A percentile compares a stretch with the other conserved stretches of the same genome.
phyloP scores from a whole-genome alignment of 2,888 invertebrate species.

The Choreutis nemorana region DNA sequence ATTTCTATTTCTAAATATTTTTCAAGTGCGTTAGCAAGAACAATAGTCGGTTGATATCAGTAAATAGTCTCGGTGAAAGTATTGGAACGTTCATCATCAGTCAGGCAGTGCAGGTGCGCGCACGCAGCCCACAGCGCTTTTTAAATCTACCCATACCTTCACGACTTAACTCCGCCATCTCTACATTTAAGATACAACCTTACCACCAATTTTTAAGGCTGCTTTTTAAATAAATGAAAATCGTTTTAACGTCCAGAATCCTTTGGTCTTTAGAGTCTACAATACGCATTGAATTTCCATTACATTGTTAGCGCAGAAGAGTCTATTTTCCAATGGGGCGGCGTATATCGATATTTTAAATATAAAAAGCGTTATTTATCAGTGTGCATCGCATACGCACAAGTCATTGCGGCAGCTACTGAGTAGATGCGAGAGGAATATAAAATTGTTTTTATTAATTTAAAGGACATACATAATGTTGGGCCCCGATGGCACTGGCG shows the following conservation, averaged over 20 bases:
- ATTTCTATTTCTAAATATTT: no score
- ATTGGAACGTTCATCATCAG: slow-evolving; percentile 31
- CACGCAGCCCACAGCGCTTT: slow-evolving; percentile 18
- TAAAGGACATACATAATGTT: slow-evolving; percentile 8
- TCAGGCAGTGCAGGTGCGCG: slow-evolving; percentile 38
- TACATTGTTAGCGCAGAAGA: no score
- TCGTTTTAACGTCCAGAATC: background rate
- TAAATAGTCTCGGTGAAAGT: slow-evolving; percentile 24
- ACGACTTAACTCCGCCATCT: background rate
- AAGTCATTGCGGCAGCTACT: slow-evolving; percentile 31
- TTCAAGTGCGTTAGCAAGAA: no score
- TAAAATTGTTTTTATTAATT: slow-evolving; percentile 17
- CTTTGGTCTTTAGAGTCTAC: no score
- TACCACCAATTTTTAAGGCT: background rate
- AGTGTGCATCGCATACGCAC: slow-evolving; percentile 25
- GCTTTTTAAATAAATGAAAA: background rate
- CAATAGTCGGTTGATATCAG: no score
- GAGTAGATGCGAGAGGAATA: slow-evolving; percentile 35
- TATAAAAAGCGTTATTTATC: slow-evolving; percentile 19
- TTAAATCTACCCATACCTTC: slow-evolving; percentile 11
- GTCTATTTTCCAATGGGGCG: no score
- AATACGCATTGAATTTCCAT: no score
- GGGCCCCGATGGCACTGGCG: slow-evolving; percentile 10
- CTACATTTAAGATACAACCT: background rate
- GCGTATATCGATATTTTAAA: slow-evolving; percentile 12